Percentiles rank a stretch among this genome's conserved stretches.
Evolutionary conservation across 2,113 vertebrate genomes (phyloP).

Genomic region (Aegithalos caudatus): DNA sequence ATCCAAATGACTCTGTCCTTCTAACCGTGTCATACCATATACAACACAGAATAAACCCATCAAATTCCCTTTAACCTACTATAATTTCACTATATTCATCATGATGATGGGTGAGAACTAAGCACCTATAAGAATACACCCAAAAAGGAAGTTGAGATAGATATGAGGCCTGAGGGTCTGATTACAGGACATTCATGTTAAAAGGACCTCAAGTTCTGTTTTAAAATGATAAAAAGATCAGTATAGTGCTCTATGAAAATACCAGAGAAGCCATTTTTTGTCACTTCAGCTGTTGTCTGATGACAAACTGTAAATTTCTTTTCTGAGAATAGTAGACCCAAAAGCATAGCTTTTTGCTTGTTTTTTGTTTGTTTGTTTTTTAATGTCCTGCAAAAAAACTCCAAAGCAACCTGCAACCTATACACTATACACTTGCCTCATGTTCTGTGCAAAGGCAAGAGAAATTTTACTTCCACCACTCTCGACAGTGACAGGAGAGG

Average conservation of each 20-base stretch:
- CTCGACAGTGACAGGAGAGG: neutral
- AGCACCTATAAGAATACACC: neutral
- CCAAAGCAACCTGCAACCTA: neutral
- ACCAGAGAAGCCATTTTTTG: neutral
- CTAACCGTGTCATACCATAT: neutral
- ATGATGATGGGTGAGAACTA: neutral
- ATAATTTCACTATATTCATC: neutral
- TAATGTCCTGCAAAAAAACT: neutral
- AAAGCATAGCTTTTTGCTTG: neutral
- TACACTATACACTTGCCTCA: neutral
- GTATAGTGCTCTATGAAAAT: neutral
- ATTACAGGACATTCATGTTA: neutral
- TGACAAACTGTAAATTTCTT: neutral
- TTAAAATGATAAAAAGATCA: neutral
- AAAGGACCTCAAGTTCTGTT: neutral
- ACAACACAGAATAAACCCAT: neutral
- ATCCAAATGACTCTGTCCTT: neutral
- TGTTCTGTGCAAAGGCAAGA: neutral
- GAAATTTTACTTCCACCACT: neutral
- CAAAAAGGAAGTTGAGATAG: neutral
- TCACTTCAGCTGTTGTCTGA: neutral
- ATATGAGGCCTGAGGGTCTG: neutral
- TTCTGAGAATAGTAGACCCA: neutral
- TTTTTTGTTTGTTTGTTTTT: neutral
- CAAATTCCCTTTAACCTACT: neutral